A percentile compares a stretch with the other conserved stretches of the same genome.
phyloP scores from a whole-genome alignment of 2,113 vertebrate species.

The Apodemus speciosus region DNA sequence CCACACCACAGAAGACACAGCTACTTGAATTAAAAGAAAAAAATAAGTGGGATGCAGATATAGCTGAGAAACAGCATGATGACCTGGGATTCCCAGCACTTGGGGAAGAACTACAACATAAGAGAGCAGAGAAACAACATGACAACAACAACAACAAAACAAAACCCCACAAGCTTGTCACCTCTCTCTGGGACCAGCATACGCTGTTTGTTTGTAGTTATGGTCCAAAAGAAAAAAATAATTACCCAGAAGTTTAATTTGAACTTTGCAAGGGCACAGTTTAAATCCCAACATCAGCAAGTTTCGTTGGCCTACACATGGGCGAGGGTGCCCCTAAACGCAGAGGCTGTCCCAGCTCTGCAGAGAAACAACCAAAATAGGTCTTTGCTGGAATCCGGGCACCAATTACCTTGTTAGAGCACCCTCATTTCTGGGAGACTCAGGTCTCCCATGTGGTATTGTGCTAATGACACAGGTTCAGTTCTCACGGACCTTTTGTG shows the following conservation, averaged over 20 bases:
- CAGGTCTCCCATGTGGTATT: background rate
- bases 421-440: background rate
- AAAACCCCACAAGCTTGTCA: background rate
- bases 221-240: background rate
- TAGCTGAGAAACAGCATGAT: background rate
- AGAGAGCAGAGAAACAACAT: background rate
- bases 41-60: background rate
- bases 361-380: background rate
- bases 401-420: background rate
- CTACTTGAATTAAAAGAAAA: slow-evolving; percentile 1
- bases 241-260: background rate
- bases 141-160: background rate
- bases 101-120: background rate
- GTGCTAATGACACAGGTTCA: background rate
- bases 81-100: background rate
- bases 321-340: background rate
- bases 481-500: background rate
- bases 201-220: background rate
- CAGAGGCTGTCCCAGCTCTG: background rate
- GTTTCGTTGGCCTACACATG: background rate
- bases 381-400: background rate
- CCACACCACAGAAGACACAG: background rate
- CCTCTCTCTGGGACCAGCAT: background rate
- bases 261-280: background rate
- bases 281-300: background rate